These are phyloP conservation scores for Zophobas atratus DNA, from an alignment of 1,140 invertebrate genomes.

Conservation along the genomic window DNA sequence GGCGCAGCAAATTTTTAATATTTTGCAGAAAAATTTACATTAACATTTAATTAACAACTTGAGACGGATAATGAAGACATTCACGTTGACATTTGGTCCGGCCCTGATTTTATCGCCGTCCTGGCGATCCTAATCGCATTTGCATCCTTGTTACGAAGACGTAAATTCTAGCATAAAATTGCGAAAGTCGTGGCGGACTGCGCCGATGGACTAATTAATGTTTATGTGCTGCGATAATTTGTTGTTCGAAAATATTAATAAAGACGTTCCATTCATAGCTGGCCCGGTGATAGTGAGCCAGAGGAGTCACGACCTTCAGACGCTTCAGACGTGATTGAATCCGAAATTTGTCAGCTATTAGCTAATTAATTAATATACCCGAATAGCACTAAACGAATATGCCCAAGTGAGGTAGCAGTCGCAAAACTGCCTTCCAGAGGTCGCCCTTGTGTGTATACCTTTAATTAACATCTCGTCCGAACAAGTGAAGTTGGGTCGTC, in stretches of 20 bases:
- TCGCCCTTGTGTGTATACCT: conserved; percentile 46
- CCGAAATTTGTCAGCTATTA: conserved; percentile 42
- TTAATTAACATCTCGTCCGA: conserved; percentile 51
- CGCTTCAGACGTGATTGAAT: conserved; percentile 40
- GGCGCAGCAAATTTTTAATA: too few relatives aligned
- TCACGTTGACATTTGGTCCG: conserved; percentile 27
- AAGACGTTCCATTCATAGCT: conserved; percentile 29
- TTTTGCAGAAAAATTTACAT: conserved; percentile 1
- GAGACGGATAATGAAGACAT: conserved; percentile 10
- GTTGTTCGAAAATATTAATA: conserved; percentile 34
- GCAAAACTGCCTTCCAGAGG: conserved; percentile 36
- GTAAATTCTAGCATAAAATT: conserved; percentile 5
- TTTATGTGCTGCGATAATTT: conserved; percentile 14
- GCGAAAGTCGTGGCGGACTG: conserved; percentile 18
- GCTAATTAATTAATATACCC: conserved; percentile 42
- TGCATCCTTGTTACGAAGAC: background rate
- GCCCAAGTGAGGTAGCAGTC: conserved; percentile 14
- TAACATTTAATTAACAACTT: conserved; percentile 9
- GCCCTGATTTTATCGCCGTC: conserved; percentile 6
- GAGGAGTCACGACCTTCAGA: conserved; percentile 31
- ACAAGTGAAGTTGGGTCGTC: conserved; percentile 46
- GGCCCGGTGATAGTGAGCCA: conserved; percentile 10
- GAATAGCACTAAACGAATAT: conserved; percentile 31
- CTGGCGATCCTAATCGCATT: background rate
- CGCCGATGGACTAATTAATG: conserved; percentile 24